Conservation (phyloP, 2,113 vertebrate genomes). For the Morone saxatilis region DNA sequence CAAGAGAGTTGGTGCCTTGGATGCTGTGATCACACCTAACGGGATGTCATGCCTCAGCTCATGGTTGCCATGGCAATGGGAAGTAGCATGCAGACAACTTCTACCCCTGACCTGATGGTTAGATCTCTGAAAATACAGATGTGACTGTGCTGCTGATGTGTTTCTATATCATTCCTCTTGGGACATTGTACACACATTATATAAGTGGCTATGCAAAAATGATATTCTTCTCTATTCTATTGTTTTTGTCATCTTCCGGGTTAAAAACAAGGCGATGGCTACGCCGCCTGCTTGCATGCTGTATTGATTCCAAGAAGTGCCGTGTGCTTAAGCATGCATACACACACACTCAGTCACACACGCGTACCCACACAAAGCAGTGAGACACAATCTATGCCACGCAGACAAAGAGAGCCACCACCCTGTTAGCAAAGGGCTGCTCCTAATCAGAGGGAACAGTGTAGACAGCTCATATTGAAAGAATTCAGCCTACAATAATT, state of each 20-base stretch:
- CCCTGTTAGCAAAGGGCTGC: constrained; percentile 29
- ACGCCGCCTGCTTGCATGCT: background rate
- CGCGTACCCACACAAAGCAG: constrained; percentile 19
- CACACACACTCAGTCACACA: background rate
- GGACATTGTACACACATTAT: background rate
- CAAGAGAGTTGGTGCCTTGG: constrained; percentile 4
- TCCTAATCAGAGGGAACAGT: background rate
- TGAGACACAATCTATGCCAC: constrained; percentile 28
- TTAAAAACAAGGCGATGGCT: constrained; percentile 1
- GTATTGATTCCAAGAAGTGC: constrained; percentile 3
- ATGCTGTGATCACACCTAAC: constrained; percentile 46
- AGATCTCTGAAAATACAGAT: constrained; percentile 11
- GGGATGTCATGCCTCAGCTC: constrained; percentile 18
- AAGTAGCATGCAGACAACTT: constrained; percentile 22
- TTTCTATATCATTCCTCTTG: background rate
- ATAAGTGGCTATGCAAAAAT: background rate
- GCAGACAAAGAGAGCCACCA: constrained; percentile 65
- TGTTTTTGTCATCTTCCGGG: background rate
- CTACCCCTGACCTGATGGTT: constrained; percentile 14
- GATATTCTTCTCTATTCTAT: background rate
- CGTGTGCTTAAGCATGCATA: background rate
- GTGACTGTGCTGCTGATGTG: background rate
- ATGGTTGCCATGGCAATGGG: constrained; percentile 43
- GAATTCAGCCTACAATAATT: background rate
- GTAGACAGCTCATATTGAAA: background rate